Conservation (phyloP, 2,888 invertebrate species). For the Endomychus coccineus region DNA sequence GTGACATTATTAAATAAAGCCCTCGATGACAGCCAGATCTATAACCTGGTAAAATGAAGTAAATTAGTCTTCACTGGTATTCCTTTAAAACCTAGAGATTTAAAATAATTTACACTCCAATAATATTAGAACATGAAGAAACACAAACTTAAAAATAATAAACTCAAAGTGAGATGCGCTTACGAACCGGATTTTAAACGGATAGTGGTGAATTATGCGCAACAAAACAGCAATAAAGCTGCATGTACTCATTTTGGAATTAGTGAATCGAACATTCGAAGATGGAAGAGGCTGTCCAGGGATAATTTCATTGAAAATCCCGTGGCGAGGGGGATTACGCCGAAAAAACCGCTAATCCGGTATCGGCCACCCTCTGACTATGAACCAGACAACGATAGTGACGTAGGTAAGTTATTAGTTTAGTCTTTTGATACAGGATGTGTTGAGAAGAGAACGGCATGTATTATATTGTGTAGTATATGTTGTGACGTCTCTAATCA, state of each 20-base stretch:
- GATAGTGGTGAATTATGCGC: conserved; percentile 34
- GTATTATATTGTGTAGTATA: too few relatives aligned
- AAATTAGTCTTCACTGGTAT: too few relatives aligned
- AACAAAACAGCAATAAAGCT: conserved; percentile 31
- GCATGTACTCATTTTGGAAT: conserved; percentile 34
- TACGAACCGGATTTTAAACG: conserved; percentile 35
- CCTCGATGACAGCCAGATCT: too few relatives aligned
- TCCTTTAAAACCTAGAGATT: too few relatives aligned
- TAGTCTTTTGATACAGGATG: too few relatives aligned
- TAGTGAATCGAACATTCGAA: conserved; percentile 34
- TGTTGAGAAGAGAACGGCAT: too few relatives aligned
- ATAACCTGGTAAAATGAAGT: too few relatives aligned
- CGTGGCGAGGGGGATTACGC: conserved; percentile 21
- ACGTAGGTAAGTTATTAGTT: too few relatives aligned
- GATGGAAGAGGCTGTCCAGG: conserved; percentile 31
- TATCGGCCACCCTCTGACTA: too few relatives aligned
- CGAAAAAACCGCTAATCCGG: conserved; percentile 18
- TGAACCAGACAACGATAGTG: too few relatives aligned
- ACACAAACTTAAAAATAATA: background rate
- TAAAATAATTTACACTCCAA: background rate
- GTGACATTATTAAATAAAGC: too few relatives aligned
- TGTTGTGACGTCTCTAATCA: too few relatives aligned
- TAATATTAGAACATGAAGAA: background rate
- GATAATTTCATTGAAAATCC: conserved; percentile 6
- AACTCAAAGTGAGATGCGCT: conserved; percentile 5